phyloP scores from a whole-genome alignment of 2,888 invertebrate genomes.

The Lasioglossum villosulum region DNA sequence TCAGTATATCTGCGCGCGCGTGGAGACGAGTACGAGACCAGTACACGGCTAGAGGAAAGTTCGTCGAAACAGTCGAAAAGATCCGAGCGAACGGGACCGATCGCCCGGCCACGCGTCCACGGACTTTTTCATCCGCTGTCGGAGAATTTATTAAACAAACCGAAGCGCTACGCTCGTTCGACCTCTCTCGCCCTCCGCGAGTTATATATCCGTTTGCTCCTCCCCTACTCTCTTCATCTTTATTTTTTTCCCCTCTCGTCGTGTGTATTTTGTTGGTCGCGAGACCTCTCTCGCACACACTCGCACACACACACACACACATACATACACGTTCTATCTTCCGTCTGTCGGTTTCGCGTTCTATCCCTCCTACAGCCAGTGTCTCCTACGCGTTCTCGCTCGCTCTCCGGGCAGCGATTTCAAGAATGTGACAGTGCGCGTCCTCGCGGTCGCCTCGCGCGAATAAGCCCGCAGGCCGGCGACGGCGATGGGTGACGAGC shows the following conservation, averaged over 20 bases:
- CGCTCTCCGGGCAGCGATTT: conserved; percentile 69
- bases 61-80: conserved; percentile 18
- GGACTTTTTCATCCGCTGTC: background rate
- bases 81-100: conserved; percentile 1
- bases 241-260: background rate
- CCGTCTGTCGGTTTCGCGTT: conserved; percentile 21
- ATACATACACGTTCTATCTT: background rate
- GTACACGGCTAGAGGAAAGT: background rate
- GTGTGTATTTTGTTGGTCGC: conserved; percentile 28
- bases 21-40: conserved; percentile 25
- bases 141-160: conserved; percentile 2
- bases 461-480: conserved; percentile 73
- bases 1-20: conserved; percentile 59
- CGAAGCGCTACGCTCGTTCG: conserved; percentile 55
- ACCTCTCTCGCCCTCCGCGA: conserved; percentile 72
- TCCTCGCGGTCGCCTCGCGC: conserved; percentile 74
- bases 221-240: conserved; percentile 51
- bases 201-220: conserved; percentile 59
- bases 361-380: conserved; percentile 31
- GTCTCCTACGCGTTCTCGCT: conserved; percentile 45
- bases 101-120: background rate
- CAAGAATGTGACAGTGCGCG: conserved; percentile 80
- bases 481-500: conserved; percentile 67
- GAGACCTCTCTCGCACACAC: background rate
- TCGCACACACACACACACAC: background rate